Evolutionary conservation across 2,797 vertebrate genomes (phyloP).

Genomic region (Synaphobranchus kaupii): DNA sequence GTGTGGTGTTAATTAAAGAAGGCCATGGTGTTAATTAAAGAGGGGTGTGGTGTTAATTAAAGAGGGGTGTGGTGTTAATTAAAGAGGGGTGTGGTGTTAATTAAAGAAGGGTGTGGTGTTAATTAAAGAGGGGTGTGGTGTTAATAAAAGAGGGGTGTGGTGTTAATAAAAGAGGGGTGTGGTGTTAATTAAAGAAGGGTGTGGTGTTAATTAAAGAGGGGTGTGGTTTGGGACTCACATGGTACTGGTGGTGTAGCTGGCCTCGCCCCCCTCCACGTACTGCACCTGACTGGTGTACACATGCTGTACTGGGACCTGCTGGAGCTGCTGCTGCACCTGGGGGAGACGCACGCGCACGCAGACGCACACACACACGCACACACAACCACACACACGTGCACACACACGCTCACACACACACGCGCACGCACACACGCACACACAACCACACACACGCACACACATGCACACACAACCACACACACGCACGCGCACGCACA

Average conservation of each 20-base stretch:
- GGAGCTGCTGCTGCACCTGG: slow-evolving; percentile 81
- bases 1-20: too few relatives aligned
- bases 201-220: background rate
- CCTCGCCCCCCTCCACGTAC: slow-evolving; percentile 88
- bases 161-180: too few relatives aligned
- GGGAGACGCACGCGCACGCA: slow-evolving; percentile 14
- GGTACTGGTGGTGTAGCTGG: slow-evolving; percentile 86
- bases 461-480: too few relatives aligned
- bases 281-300: slow-evolving; percentile 92
- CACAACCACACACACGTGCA: slow-evolving; percentile 1
- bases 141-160: too few relatives aligned
- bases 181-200: background rate
- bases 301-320: slow-evolving; percentile 87
- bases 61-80: too few relatives aligned
- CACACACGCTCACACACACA: slow-evolving; percentile 17
- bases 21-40: too few relatives aligned
- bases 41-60: too few relatives aligned
- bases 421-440: slow-evolving; percentile 10
- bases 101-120: too few relatives aligned
- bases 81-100: too few relatives aligned
- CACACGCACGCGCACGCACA: too few relatives aligned
- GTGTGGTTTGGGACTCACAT: slow-evolving; percentile 75
- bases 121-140: too few relatives aligned
- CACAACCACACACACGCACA: background rate
- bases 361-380: slow-evolving; percentile 18